A percentile compares a stretch with the other conserved stretches of the same genome.
phyloP scores from a whole-genome alignment of 1,140 invertebrate genomes.

The Caerostris extrusa region DNA sequence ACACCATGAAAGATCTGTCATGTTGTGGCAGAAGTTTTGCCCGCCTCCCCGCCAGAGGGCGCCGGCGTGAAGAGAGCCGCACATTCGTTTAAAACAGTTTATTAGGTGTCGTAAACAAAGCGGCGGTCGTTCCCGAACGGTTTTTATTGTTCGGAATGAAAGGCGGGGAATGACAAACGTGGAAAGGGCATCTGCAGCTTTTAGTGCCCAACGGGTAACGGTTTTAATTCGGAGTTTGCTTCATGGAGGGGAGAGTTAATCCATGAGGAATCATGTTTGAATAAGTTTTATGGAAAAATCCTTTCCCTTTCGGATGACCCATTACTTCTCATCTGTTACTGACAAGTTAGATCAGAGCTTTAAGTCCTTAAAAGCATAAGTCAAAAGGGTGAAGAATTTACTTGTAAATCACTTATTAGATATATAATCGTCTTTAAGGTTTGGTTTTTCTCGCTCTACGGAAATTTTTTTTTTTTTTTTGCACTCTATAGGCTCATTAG shows the following conservation, averaged over 20 bases:
- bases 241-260: not conserved
- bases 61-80: not conserved
- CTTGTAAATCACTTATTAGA: no score
- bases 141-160: conserved; percentile 46
- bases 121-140: conserved; percentile 6
- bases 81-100: conserved; percentile 38
- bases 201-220: not conserved
- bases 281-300: not conserved
- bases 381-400: no score
- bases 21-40: conserved; percentile 12
- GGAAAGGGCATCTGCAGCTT: not conserved
- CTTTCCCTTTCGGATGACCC: not conserved
- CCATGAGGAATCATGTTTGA: not conserved
- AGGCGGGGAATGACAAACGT: conserved; percentile 32
- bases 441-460: no score
- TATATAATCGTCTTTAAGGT: no score
- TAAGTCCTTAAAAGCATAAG: no score
- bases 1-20: not conserved
- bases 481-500: no score
- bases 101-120: conserved; percentile 53
- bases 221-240: not conserved
- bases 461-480: no score
- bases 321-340: not conserved
- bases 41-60: not conserved
- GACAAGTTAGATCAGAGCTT: not conserved